These are phyloP conservation scores for Serripes groenlandicus DNA, from an alignment of 2,888 invertebrate genomes.

Conservation along the genomic window DNA sequence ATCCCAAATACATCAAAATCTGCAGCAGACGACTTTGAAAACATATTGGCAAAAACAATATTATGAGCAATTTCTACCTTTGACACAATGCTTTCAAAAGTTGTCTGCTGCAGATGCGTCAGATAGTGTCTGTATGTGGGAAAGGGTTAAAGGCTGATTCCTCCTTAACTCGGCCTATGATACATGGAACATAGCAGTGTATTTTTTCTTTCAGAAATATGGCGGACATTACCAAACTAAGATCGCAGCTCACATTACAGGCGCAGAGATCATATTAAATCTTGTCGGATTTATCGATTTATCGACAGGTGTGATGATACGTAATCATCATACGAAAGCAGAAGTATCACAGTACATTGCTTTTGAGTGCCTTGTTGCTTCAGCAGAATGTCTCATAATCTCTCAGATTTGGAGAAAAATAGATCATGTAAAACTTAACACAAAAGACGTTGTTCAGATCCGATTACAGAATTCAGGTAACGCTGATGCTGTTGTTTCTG, in stretches of 20 bases:
- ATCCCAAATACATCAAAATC: no score
- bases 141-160: not conserved
- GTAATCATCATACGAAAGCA: constrained; percentile 38
- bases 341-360: constrained; percentile 64
- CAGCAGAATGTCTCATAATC: constrained; percentile 70
- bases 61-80: no score
- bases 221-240: constrained; percentile 71
- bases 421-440: constrained; percentile 28
- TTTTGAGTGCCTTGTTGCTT: constrained; percentile 74
- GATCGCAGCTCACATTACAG: constrained; percentile 69
- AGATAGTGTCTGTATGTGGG: not conserved
- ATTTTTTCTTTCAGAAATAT: constrained; percentile 70
- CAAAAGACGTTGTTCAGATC: constrained; percentile 53
- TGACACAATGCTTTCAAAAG: no score
- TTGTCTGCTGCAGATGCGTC: no score
- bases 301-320: constrained; percentile 48
- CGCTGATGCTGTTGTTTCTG: constrained; percentile 42
- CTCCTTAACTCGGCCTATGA: no score
- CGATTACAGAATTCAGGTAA: constrained; percentile 54
- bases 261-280: constrained; percentile 66
- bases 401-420: constrained; percentile 50
- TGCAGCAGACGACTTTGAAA: no score
- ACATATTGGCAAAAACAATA: no score
- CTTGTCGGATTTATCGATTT: constrained; percentile 68
- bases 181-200: no score